Base-by-base conservation (phyloP, 2,797 vertebrate genomes). In the Gadopsis marmoratus region DNA sequence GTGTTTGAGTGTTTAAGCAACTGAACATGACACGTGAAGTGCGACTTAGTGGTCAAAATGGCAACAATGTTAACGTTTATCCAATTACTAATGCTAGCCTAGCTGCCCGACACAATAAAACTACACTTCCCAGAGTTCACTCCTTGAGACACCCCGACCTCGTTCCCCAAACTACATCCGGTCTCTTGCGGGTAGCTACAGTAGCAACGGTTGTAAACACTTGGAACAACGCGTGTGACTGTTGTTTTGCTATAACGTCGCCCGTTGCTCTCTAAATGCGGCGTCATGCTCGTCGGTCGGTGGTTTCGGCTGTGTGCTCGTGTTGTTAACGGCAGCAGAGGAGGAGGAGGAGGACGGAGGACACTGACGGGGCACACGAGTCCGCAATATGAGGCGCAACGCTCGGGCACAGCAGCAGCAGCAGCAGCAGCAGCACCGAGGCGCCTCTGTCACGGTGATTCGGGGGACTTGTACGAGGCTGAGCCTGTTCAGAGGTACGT, bases 401-500 rank as follows among this genome's bases (percentile, higher is more conserved):
- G 2, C 7, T 23, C 63, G 37, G 4, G 2, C 0, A 1, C 53
- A 31, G 5, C 1, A 3, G 31, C 67, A 12, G 26, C 26, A 26
- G 26, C 26, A 26, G 26, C 26, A 26, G 26, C 53, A 31, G 5
- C 1, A 3, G 31, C 67, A 12, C 29, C 79, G 0, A 66, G 0
- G 3, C 89, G 91, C n/a, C 48, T 55, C 21, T 63, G 29, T 54
- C 89, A 96, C 82, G 76, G 84, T 8, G 81, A 89, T 37, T 51
- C 88, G 9, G 91, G 51, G 26, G 91, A 93, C 13, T 23, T 97
- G 33, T 95, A 96, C 92, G 87, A 91, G 19, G 90, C 88, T 0
- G 88, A 92, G 53, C 82, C 88, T 0, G 91, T 99, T 9, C 96
- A 95, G 86, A 95, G 83, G 60, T 95, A 97, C 19, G 45, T 98